Base-by-base conservation (phyloP, 2,797 vertebrate genomes). In the Sebastes baramenuke region DNA sequence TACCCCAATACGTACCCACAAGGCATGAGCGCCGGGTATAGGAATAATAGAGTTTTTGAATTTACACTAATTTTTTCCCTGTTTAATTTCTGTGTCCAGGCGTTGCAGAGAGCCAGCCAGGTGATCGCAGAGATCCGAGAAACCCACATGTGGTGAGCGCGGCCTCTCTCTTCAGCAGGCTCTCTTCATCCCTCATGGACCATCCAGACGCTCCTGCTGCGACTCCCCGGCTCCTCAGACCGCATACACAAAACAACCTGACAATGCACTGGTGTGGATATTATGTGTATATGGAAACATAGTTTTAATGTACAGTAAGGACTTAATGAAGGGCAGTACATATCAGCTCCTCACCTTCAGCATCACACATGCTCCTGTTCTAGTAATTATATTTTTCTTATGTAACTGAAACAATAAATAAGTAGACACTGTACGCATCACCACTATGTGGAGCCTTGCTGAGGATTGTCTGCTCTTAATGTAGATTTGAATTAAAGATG, bases 101-200 rank as follows among this genome's bases (percentile, higher is more conserved):
- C 98, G 24, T 89, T 99, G 92, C 98, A 99, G 95, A 97, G 97
- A 96, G 98, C 98, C 90, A 97, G 98, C 91, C 98, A 99, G 89
- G 98, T 99, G 90, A 99, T 99, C 64, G 98, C 98, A 49, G 98
- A 99, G 93, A 99, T 99, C 86, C 95, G 98, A 87, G 98, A 99
- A 94, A 99, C 98, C 24, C 98, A 99, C 91, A 89, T 99, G 88
- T 99, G 99, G 98, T 99, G 96, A 99, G 93, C 86, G 68, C 1
- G 0, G 32, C 32, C 52, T 42, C 62, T 42, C 62, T 65, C 70
- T 58, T 68, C 78, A 77, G 56, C 75, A 20, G 60, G 32, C 30
- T n/a, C 73, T 74, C 46, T 20, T 70, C 83, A 83, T 68, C 76
- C 70, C 55, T 72, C 69, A 60, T 49, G 61, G 77, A 83, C 65